These are phyloP conservation scores for Heteropelma amictum DNA, from an alignment of 2,888 invertebrate genomes.

Conservation along the genomic window DNA sequence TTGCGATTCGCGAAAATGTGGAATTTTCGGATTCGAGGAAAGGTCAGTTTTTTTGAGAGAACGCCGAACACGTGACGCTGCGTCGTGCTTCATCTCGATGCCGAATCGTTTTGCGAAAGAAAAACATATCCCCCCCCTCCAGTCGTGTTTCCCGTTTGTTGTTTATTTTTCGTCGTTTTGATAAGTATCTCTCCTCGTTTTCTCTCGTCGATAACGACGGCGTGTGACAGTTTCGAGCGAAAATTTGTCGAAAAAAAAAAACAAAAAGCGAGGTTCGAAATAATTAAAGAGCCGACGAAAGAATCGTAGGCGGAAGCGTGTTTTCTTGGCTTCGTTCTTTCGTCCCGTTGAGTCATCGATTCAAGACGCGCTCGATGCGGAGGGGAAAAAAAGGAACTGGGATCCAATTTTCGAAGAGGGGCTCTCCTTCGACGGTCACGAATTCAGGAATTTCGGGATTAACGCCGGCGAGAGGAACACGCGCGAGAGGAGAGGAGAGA, in stretches of 20 bases:
- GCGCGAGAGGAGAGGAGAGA: background rate
- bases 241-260: no score
- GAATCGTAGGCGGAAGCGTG: constrained; percentile 28
- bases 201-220: no score
- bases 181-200: no score
- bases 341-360: constrained; percentile 14
- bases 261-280: constrained; percentile 27
- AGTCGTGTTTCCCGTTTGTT: no score
- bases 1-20: no score
- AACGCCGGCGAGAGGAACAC: constrained; percentile 8
- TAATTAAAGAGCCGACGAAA: constrained; percentile 17
- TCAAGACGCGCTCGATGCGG: background rate
- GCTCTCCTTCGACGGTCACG: constrained; percentile 14
- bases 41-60: no score
- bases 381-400: background rate
- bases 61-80: no score
- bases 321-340: background rate
- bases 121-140: no score
- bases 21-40: no score
- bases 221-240: constrained; percentile 6
- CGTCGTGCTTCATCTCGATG: no score
- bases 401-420: constrained; percentile 12
- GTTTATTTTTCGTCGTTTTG: no score
- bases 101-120: no score
- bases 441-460: constrained; percentile 50